These are phyloP conservation scores for Pomatostomus ruficeps DNA, from an alignment of 2,113 vertebrate genomes.

Conservation along the genomic window DNA sequence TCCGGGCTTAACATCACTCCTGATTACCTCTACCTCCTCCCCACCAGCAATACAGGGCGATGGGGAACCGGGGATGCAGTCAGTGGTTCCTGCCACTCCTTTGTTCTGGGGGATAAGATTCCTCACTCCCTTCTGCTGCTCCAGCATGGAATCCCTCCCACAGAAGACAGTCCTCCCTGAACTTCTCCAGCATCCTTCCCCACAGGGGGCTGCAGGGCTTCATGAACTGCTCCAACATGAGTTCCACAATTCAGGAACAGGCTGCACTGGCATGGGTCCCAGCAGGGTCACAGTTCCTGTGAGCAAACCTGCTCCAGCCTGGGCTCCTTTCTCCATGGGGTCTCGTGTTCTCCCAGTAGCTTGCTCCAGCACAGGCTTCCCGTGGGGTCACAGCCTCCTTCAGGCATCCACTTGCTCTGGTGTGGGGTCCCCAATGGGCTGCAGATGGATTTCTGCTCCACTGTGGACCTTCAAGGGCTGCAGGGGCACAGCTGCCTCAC, in stretches of 20 bases:
- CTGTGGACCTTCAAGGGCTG: not conserved
- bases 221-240: not conserved
- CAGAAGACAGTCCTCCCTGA: fast-evolving
- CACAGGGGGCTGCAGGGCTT: not conserved
- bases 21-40: not conserved
- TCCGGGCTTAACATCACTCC: not conserved
- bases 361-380: fast-evolving
- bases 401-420: not conserved
- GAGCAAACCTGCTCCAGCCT: not conserved
- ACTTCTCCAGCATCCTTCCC: not conserved
- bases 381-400: not conserved
- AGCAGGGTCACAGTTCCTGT: not conserved
- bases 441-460: not conserved
- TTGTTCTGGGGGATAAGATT: fast-evolving
- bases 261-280: not conserved
- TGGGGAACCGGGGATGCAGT: not conserved
- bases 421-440: not conserved
- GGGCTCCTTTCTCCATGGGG: not conserved
- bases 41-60: not conserved
- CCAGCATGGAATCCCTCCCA: not conserved
- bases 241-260: no score
- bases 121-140: not conserved
- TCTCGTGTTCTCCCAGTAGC: not conserved
- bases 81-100: not conserved
- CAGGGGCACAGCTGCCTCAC: not conserved